Base-by-base conservation (phyloP, 2,888 invertebrate genomes). In the Pristionchus mayeri region DNA sequence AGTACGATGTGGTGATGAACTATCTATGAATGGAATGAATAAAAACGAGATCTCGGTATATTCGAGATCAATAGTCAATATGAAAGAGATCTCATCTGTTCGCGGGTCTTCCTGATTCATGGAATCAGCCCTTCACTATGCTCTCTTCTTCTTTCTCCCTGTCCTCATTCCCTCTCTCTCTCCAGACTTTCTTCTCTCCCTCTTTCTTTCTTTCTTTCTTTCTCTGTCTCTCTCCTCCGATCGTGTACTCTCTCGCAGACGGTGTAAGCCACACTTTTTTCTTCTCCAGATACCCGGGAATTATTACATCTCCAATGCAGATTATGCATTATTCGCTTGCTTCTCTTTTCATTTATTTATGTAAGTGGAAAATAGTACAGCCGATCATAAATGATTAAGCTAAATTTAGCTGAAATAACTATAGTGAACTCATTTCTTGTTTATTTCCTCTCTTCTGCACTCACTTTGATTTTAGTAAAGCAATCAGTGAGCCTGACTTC, bases 61-160 rank as follows among this genome's bases (percentile, higher is more conserved):
- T n/a, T n/a, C n/a, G n/a, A n/a, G n/a, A n/a, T n/a, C n/a, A n/a
- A n/a, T n/a, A n/a, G n/a, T n/a, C n/a, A n/a, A n/a, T 54, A 21
- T 67, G 40, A 67, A 67, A 21, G 21, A 40, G 21, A 34, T 18
- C 4, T 67, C 67, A 67, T 67, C 18, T 34, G 30, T 21, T 54
- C 63, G 11, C 63, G 4, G 27, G 21, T 27, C 3, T 34, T 76
- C 16, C 27, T 27, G 48, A 50, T 76, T 76, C 76, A 48, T 76
- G 48, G 37, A 67, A 37, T 37, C 37, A n/a, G 11, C 13, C 48
- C 30, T 48, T 48, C 78, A 48, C 21, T 78, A 48, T 30, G 50
- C 50, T 52, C 21, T 78, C 44, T 78, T 79, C 57, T 37, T 13
- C 54, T n/a, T 24, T 80, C 57, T 80, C n/a, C 40, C 37, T 57